Percentiles rank a stretch among this genome's conserved stretches.
phyloP scores from a whole-genome alignment of 1,140 invertebrate species.

The Calliphora vicina region DNA sequence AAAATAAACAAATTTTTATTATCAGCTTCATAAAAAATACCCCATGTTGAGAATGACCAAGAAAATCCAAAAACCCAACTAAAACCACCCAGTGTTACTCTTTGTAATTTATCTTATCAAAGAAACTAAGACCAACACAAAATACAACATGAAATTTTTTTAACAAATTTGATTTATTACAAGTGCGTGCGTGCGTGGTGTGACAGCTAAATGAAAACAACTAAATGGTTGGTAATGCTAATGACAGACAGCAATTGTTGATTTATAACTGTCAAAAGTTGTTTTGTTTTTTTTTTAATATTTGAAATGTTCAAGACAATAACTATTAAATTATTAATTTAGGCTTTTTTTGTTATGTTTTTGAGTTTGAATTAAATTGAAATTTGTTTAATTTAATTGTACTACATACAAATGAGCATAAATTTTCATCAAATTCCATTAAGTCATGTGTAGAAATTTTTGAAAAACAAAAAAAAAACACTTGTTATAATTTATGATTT shows the following conservation, averaged over 20 bases:
- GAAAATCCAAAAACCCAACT: too few species aligned
- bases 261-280: conserved; percentile 2
- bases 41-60: too few species aligned
- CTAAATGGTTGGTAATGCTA: not conserved
- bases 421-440: conserved; percentile 4
- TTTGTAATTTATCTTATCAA: conserved; percentile 4
- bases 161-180: not conserved
- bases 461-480: too few species aligned
- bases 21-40: not conserved
- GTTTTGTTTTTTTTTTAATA: too few species aligned
- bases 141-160: too few species aligned
- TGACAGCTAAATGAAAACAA: not conserved
- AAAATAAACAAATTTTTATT: not conserved
- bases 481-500: not conserved
- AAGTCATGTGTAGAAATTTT: too few species aligned
- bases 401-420: too few species aligned
- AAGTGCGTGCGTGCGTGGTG: not conserved
- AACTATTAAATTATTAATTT: too few species aligned
- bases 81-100: not conserved
- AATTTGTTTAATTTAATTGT: too few species aligned
- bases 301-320: too few species aligned
- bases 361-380: too few species aligned
- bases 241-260: not conserved
- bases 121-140: too few species aligned
- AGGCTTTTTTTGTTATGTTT: not conserved